Evolutionary conservation across 1,140 invertebrate genomes (phyloP).

Genomic region (Manduca sexta): DNA sequence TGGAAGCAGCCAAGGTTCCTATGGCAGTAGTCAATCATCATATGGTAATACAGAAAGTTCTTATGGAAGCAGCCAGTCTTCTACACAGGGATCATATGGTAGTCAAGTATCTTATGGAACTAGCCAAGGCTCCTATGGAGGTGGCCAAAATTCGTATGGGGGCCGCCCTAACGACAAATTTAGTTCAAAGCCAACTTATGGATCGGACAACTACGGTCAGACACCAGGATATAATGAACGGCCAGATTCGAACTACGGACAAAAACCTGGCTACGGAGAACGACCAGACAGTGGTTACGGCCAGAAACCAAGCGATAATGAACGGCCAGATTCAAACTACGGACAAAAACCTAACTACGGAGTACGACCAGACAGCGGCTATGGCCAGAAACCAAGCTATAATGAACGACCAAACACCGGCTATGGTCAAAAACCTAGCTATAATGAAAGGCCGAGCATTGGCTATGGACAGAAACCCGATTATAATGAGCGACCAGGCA

Average conservation of each 20-base stretch:
- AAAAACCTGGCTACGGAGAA: neutral
- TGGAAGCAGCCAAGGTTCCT: slow-evolving; percentile 8
- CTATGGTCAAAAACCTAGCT: neutral
- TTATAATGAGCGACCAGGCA: slow-evolving; percentile 6
- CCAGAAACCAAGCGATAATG: slow-evolving; percentile 10
- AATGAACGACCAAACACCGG: neutral
- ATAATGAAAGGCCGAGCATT: neutral
- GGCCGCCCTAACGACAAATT: too few relatives aligned
- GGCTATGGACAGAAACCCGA: neutral
- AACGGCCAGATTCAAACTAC: slow-evolving; percentile 8
- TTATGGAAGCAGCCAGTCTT: slow-evolving; percentile 9
- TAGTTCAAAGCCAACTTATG: too few relatives aligned
- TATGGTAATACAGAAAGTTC: slow-evolving; percentile 9
- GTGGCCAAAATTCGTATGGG: slow-evolving; percentile 1
- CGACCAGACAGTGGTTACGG: neutral
- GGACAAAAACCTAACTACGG: too few relatives aligned
- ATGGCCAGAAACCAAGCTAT: too few relatives aligned
- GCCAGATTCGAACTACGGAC: neutral
- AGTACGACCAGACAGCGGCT: too few relatives aligned
- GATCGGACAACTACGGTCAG: neutral
- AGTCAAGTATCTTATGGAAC: slow-evolving; percentile 12
- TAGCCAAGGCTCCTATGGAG: slow-evolving; percentile 5
- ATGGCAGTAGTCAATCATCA: slow-evolving; percentile 8
- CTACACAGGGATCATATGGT: slow-evolving; percentile 12
- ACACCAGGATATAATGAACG: neutral